Percentiles rank a stretch among this genome's conserved stretches.
These are phyloP conservation scores for Menidia menidia DNA, from an alignment of 2,797 vertebrate genomes.

Conservation along the genomic window DNA sequence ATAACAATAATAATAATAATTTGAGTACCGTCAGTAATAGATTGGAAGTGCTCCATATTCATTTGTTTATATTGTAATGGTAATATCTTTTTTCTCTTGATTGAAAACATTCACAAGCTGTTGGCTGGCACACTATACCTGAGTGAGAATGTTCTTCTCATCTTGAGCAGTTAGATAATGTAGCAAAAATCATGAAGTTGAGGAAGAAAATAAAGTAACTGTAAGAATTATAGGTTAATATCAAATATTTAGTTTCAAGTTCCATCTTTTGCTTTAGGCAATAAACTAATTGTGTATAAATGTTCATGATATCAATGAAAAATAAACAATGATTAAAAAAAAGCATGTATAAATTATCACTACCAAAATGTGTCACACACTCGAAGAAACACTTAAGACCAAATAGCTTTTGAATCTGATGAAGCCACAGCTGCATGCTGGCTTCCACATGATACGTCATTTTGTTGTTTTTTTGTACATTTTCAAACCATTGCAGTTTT, in stretches of 20 bases:
- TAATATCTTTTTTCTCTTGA: constrained; percentile 84
- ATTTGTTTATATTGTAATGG: constrained; percentile 83
- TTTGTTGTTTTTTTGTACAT: constrained; percentile 46
- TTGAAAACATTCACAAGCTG: constrained; percentile 99
- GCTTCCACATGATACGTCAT: constrained; percentile 90
- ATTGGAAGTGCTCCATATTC: constrained; percentile 82
- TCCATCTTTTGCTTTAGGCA: constrained; percentile 87
- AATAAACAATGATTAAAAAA: constrained; percentile 80
- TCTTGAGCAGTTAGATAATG: constrained; percentile 95
- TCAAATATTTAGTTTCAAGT: constrained; percentile 93
- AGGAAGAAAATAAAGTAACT: constrained; percentile 89
- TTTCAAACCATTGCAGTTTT: constrained; percentile 67
- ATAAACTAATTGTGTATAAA: constrained; percentile 78
- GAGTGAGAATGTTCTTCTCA: constrained; percentile 98
- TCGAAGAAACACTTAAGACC: constrained; percentile 98
- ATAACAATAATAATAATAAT: constrained; percentile 67
- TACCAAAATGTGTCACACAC: constrained; percentile 95
- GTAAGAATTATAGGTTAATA: constrained; percentile 91
- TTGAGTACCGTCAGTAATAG: constrained; percentile 73
- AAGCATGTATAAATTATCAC: constrained; percentile 84
- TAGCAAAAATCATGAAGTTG: constrained; percentile 92
- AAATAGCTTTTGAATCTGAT: constrained; percentile 94
- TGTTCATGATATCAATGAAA: constrained; percentile 90
- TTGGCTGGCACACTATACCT: constrained; percentile 99
- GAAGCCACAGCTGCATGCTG: constrained; percentile 97